Conservation (phyloP, 92 coral and sea anemone species). For the Heliopora coerulea region DNA sequence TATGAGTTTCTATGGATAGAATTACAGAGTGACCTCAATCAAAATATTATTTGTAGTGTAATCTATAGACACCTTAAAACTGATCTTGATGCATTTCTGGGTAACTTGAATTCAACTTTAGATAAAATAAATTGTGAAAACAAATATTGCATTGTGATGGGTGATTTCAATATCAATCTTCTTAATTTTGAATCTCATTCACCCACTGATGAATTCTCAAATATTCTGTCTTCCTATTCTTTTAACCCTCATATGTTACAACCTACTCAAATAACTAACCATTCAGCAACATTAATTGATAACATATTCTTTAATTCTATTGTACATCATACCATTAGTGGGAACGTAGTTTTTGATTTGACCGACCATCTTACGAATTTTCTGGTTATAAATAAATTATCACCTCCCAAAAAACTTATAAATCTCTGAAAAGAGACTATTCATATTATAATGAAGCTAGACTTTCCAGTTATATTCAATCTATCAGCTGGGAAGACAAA, state of each 20-base stretch:
- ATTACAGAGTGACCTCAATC: constrained; percentile 16
- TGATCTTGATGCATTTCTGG: constrained; percentile 37
- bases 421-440: constrained; percentile 9
- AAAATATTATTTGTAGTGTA: constrained; percentile 18
- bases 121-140: constrained; percentile 9
- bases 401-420: too few relatives aligned
- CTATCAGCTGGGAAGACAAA: constrained; percentile 32
- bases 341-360: constrained; percentile 54
- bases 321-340: constrained; percentile 53
- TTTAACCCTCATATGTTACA: constrained; percentile 34
- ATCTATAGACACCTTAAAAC: constrained; percentile 43
- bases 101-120: constrained; percentile 2
- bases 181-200: constrained; percentile 20
- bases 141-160: constrained; percentile 42
- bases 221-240: constrained; percentile 21
- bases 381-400: background rate
- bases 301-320: constrained; percentile 59
- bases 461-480: constrained; percentile 6
- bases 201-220: constrained; percentile 27
- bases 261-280: constrained; percentile 49
- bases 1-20: constrained; percentile 32
- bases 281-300: constrained; percentile 55
- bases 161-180: constrained; percentile 33
- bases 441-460: constrained; percentile 15
- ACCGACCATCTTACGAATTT: constrained; percentile 40